Conservation (phyloP, 2,888 invertebrate genomes). For the Tanypteryx hageni region DNA sequence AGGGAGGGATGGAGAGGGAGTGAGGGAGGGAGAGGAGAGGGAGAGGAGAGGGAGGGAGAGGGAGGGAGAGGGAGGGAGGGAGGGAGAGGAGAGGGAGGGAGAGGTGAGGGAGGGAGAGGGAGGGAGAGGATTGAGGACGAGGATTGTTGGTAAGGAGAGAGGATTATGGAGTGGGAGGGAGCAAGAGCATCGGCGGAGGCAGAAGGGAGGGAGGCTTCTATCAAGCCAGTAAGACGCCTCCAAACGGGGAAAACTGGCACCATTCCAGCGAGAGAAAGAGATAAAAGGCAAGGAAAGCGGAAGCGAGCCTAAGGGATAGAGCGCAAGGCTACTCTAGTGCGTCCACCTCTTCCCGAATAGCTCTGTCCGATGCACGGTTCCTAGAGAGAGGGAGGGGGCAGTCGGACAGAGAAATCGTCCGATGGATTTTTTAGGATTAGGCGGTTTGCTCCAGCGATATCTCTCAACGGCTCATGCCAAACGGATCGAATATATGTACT, state of each 20-base stretch:
- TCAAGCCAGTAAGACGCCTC: slow-evolving; percentile 24
- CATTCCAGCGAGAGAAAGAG: neutral
- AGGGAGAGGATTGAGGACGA: too few species aligned
- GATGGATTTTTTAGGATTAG: neutral
- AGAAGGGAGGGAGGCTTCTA: slow-evolving; percentile 3
- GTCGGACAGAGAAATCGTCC: neutral
- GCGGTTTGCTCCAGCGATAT: neutral
- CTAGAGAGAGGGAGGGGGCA: slow-evolving; percentile 57
- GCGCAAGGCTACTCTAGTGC: neutral
- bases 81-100: too few species aligned
- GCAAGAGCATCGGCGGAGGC: too few species aligned
- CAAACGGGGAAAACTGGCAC: slow-evolving; percentile 38
- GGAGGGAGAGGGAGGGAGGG: too few species aligned
- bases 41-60: too few species aligned
- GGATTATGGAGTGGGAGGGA: too few species aligned
- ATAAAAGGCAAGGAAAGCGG: slow-evolving; percentile 44
- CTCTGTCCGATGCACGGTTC: slow-evolving; percentile 55
- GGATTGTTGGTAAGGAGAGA: too few species aligned
- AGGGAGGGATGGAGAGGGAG: neutral
- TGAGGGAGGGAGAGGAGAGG: too few species aligned
- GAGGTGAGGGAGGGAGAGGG: neutral
- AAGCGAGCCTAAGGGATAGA: slow-evolving; percentile 11
- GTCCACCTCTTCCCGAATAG: neutral
- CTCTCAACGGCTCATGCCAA: neutral
- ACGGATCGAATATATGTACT: neutral